Percentiles rank a stretch among this genome's conserved stretches.
These are phyloP conservation scores for Automeris io DNA, from an alignment of 2,888 invertebrate genomes.

Conservation along the genomic window DNA sequence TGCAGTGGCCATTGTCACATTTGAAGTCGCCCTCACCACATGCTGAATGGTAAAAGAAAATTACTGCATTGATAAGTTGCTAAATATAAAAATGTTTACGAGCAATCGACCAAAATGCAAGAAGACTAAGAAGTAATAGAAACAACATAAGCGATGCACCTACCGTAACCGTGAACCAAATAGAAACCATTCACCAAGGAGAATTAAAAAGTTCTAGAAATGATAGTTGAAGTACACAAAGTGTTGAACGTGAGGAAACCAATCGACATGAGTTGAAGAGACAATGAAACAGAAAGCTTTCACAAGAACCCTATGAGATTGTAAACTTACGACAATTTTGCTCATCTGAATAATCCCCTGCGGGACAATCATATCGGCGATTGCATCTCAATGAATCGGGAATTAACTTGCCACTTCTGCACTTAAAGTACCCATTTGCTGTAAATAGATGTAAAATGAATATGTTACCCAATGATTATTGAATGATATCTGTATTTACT, in stretches of 20 bases:
- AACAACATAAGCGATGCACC: constrained; percentile 1
- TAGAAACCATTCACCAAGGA: constrained; percentile 10
- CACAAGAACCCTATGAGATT: constrained; percentile 13
- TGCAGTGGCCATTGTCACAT: constrained; percentile 81
- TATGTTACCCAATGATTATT: constrained; percentile 14
- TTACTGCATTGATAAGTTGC: constrained; percentile 23
- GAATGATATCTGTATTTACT: constrained; percentile 3
- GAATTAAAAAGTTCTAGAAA: constrained; percentile 11
- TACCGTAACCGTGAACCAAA: constrained; percentile 12
- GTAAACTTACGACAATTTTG: constrained; percentile 84
- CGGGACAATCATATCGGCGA: constrained; percentile 79
- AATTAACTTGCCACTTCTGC: constrained; percentile 80
- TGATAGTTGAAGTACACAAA: constrained; percentile 15
- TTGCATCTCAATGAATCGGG: constrained; percentile 77
- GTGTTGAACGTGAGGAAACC: constrained; percentile 13
- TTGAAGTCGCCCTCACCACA: constrained; percentile 75
- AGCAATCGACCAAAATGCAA: constrained; percentile 18
- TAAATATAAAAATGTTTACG: constrained; percentile 12
- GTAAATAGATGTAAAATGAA: constrained; percentile 55
- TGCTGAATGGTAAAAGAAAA: constrained; percentile 76
- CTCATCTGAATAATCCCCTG: constrained; percentile 84
- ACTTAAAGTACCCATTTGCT: constrained; percentile 76
- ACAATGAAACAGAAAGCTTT: constrained; percentile 15
- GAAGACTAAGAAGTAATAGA: constrained; percentile 5
- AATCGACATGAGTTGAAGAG: constrained; percentile 12